These are phyloP conservation scores for Corythucha ciliata DNA, from an alignment of 2,888 invertebrate species.

Conservation along the genomic window DNA sequence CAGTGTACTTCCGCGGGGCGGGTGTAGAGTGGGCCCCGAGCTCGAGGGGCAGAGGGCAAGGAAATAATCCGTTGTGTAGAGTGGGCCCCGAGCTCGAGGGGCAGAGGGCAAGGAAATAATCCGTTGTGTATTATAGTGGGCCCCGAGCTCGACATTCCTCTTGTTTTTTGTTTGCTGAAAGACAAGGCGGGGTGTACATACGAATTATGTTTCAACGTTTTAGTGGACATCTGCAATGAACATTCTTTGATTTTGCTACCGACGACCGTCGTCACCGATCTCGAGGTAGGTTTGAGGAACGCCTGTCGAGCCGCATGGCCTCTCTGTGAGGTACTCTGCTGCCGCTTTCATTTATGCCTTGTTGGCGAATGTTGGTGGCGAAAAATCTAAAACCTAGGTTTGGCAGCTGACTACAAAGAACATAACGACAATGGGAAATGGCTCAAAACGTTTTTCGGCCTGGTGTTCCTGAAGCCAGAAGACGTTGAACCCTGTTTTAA, in stretches of 20 bases:
- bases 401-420: constrained; percentile 7
- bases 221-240: constrained; percentile 16
- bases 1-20: no score
- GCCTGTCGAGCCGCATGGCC: constrained; percentile 17
- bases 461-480: neutral
- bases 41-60: no score
- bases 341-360: constrained; percentile 8
- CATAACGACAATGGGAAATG: constrained; percentile 7
- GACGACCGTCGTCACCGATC: constrained; percentile 9
- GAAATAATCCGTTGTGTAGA: no score
- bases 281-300: constrained; percentile 7
- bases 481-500: constrained; percentile 4
- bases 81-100: neutral
- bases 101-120: constrained; percentile 6
- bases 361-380: constrained; percentile 8
- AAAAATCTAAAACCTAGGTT: constrained; percentile 5
- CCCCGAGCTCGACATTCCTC: no score
- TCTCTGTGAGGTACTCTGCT: constrained; percentile 7
- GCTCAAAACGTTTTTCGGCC: constrained; percentile 5
- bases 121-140: constrained; percentile 2
- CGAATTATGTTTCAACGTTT: constrained; percentile 14
- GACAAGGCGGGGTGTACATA: constrained; percentile 18
- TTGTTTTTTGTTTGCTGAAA: constrained; percentile 25
- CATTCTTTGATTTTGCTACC: constrained; percentile 18
- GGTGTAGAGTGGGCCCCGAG: no score